Base-by-base conservation (phyloP, 2,113 vertebrate genomes). In the Nannobrachium achirus region DNA sequence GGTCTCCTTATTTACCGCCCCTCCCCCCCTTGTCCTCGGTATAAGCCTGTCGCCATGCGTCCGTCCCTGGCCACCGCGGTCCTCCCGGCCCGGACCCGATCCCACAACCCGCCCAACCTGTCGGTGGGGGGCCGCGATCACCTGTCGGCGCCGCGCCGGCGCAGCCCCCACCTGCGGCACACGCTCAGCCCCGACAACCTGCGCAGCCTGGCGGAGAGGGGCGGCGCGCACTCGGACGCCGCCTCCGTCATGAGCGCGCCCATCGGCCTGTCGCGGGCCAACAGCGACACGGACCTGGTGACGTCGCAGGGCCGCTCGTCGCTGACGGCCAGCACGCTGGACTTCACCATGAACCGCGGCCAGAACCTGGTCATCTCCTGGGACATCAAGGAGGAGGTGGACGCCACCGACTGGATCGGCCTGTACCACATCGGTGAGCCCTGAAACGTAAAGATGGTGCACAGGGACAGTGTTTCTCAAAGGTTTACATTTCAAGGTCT, bases 371-470 rank as follows among this genome's bases (percentile, higher is more conserved):
- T 99, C 19, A 98, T 99, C 85, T 96, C 95, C 81, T 99, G 98
- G 98, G 97, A 99, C 86, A 99, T 99, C 85, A 99, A 99, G 79
- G 98, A 99, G 89, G 98, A 99, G 77, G 98, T 99, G 79, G 98
- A 98, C 25, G 96, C 98, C 0, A 98, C 96, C 1, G 97, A 99
- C 83, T 99, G 98, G 98, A 99, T 99, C 33, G 98, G 98, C 40
- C 94, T 99, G 39, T 99, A 99, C 88, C 97, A 99, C 66, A 99
- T 99, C 66, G 98, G 98, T 99, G 79, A 95, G 93, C 86, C n/a
- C 38, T 15, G 16, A 6, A 25, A 7, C 10, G 44, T n/a, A 33
- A 45, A 20, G 45, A 49, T 49, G n/a, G n/a, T n/a, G n/a, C n/a
- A n/a, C n/a, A n/a, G n/a, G n/a, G n/a, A n/a, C n/a, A n/a, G n/a